Evolutionary conservation across 2,888 invertebrate species (phyloP).

Genomic region (Thecophora atra): DNA sequence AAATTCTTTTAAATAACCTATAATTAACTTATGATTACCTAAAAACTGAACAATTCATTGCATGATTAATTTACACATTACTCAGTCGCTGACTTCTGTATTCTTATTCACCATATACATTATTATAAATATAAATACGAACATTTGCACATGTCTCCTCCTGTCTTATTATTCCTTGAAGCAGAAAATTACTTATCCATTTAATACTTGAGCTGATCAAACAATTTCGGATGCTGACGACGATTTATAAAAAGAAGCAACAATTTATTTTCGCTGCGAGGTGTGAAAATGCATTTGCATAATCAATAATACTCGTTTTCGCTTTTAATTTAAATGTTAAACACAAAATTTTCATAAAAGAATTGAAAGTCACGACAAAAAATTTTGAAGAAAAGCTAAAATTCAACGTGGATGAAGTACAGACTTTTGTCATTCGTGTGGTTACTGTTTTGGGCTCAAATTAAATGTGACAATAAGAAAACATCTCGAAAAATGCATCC

Average conservation of each 20-base stretch:
- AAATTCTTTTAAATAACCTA: too few species aligned
- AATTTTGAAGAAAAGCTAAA: conserved; percentile 4
- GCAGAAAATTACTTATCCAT: conserved; percentile 3
- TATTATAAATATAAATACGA: too few species aligned
- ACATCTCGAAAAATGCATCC: conserved; percentile 1
- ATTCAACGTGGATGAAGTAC: background rate
- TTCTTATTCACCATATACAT: too few species aligned
- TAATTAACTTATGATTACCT: too few species aligned
- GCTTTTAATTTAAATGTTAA: conserved; percentile 42
- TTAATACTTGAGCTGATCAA: background rate
- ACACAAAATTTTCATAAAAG: conserved; percentile 43
- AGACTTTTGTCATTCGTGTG: background rate
- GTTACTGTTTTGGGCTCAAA: conserved; percentile 33
- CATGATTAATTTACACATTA: too few species aligned
- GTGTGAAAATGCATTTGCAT: conserved; percentile 64
- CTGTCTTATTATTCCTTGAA: background rate
- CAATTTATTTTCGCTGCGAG: conserved; percentile 42
- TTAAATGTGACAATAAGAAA: conserved; percentile 39
- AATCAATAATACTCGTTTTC: conserved; percentile 54
- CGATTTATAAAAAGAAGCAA: conserved; percentile 11
- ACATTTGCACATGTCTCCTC: too few species aligned
- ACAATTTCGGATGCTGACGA: background rate
- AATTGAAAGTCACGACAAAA: conserved; percentile 44
- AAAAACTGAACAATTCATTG: too few species aligned
- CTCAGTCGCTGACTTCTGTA: too few species aligned